Conservation (phyloP, 2,888 invertebrate genomes). For the Cenopis cana region DNA sequence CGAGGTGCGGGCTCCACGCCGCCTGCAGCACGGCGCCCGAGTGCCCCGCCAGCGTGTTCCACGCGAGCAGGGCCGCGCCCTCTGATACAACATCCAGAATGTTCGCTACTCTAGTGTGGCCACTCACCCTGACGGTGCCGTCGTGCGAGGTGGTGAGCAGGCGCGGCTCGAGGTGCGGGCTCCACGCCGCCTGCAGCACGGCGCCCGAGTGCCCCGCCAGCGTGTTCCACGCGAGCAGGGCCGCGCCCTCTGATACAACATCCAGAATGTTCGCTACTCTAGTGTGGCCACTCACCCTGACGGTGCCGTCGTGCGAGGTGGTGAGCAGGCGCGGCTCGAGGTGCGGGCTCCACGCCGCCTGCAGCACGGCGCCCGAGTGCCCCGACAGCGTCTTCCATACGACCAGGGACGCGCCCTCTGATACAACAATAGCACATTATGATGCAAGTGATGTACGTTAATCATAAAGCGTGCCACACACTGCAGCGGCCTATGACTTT, state of each 20-base stretch:
- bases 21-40: constrained; percentile 81
- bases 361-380: constrained; percentile 84
- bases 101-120: too few species aligned
- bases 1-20: constrained; percentile 89
- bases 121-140: constrained; percentile 87
- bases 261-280: too few species aligned
- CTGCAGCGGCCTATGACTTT: too few species aligned
- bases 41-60: constrained; percentile 81
- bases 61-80: constrained; percentile 57
- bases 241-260: too few species aligned
- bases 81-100: too few species aligned
- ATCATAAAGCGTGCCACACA: too few species aligned
- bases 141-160: constrained; percentile 90
- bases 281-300: constrained; percentile 88
- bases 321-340: constrained; percentile 87
- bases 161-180: constrained; percentile 86
- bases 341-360: constrained; percentile 89
- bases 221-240: constrained; percentile 61
- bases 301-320: constrained; percentile 88
- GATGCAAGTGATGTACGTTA: too few species aligned
- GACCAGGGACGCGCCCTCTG: too few species aligned
- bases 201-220: constrained; percentile 81
- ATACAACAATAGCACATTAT: too few species aligned
- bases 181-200: constrained; percentile 88
- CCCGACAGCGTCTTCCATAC: constrained; percentile 70